A percentile compares a stretch with the other conserved stretches of the same genome.
Evolutionary conservation across 1,140 invertebrate species (phyloP).

Genomic region (Orussus abietinus): DNA sequence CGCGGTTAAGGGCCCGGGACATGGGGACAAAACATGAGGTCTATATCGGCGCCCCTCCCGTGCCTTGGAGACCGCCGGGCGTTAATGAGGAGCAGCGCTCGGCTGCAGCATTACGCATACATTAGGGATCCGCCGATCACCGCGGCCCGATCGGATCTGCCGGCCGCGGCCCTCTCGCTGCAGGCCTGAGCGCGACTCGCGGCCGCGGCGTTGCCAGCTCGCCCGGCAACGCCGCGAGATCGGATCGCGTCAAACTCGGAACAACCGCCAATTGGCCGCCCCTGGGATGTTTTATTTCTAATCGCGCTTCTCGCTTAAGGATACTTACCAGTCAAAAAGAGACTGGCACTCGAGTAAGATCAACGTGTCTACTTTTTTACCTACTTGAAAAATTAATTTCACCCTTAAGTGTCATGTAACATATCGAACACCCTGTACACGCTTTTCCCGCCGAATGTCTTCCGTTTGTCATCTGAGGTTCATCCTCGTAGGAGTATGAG

Average conservation of each 20-base stretch:
- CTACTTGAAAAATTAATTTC: too few relatives aligned
- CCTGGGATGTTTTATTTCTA: neutral
- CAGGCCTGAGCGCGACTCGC: neutral
- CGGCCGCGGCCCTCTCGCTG: neutral
- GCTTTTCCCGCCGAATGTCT: too few relatives aligned
- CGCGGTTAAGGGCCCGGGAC: constrained; percentile 2
- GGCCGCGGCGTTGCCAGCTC: neutral
- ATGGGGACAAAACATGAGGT: constrained; percentile 38
- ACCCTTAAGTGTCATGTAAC: too few relatives aligned
- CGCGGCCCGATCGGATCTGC: constrained; percentile 39
- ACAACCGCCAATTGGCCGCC: neutral
- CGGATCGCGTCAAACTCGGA: too few relatives aligned
- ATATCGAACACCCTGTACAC: too few relatives aligned
- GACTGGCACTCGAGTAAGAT: too few relatives aligned
- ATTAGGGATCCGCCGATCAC: constrained; percentile 46
- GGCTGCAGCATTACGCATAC: constrained; percentile 47
- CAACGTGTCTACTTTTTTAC: too few relatives aligned
- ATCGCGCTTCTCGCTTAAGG: too few relatives aligned
- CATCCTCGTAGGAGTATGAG: too few relatives aligned
- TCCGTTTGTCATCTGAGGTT: too few relatives aligned
- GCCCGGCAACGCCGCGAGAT: constrained; percentile 9
- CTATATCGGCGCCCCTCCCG: constrained; percentile 31
- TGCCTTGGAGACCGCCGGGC: constrained; percentile 25
- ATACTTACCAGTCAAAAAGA: too few relatives aligned
- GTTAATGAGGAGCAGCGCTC: constrained; percentile 45